Base-by-base conservation (phyloP, 92 coral and sea anemone species). In the Phenganax stokvisi region DNA sequence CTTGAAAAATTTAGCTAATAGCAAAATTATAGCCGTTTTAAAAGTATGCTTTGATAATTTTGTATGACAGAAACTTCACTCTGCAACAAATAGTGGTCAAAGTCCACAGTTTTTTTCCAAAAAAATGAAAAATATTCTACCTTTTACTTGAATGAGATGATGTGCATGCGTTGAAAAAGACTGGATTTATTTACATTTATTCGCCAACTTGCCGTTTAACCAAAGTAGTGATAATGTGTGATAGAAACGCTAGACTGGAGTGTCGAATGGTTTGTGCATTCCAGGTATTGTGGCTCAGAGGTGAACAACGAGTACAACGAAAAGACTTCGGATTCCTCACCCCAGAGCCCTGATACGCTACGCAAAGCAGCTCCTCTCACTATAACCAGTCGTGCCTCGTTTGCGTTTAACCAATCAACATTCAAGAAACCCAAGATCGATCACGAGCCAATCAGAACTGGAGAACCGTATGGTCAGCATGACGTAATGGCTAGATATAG, bases 391-490 rank as follows among this genome's bases (percentile, higher is more conserved):
- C 83, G 83, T 11, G 83, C 83, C 0, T 53, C 74, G 62, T 79
- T 63, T 25, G 83, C 74, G 27, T 79, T 79, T 30, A 79, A 79
- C 74, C 65, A 57, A 17, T 53, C 57, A 10, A 9, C 83, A 51
- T 81, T 80, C 12, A 88, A 85, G 81, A 81, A 87, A 54, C 92
- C 99, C 0, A 71, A 74, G 57, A 86, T 90, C 44, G 89, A 93
- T 79, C 74, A 71, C 77, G 88, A 85, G 17, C 80, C 89, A 17
- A 85, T 92, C 54, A 67, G 69, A 20, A 88, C 97, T 2, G 87
- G 83, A 58, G 88, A 97, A 12, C 99, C 99, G 6, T 96, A 96
- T 72, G 92, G 96, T 8, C 97, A 96, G 10, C 99, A 96, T 64
- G 87, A 85, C 6, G 91, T 7, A 12, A 15, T 62, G 72, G 8